These are phyloP conservation scores for Poecilus cupreus DNA, from an alignment of 2,888 invertebrate genomes.

Conservation along the genomic window DNA sequence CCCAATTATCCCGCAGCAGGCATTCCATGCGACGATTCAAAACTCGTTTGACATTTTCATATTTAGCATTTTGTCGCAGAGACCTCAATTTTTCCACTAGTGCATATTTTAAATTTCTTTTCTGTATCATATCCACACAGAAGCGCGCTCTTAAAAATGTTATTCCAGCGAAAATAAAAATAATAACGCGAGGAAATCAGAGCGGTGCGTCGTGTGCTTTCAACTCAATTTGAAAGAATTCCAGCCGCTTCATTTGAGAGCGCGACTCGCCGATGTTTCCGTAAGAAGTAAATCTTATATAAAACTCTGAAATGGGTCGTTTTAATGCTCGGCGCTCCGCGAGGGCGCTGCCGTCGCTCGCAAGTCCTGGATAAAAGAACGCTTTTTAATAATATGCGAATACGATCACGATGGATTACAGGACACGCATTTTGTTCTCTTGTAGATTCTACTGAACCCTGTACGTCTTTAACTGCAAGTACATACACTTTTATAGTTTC, in stretches of 20 bases:
- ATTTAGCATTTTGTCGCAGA: background rate
- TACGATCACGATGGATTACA: background rate
- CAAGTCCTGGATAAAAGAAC: background rate
- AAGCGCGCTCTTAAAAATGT: background rate
- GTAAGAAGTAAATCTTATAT: background rate
- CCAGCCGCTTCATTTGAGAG: background rate
- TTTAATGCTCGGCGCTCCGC: no score
- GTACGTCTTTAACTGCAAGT: no score
- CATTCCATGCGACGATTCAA: background rate
- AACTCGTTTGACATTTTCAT: background rate
- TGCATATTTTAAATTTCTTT: background rate
- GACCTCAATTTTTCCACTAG: no score
- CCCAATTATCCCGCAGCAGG: background rate
- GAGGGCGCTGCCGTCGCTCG: no score
- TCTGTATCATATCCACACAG: background rate
- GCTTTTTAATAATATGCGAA: background rate
- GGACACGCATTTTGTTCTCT: no score
- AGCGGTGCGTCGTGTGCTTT: background rate
- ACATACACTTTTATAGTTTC: no score
- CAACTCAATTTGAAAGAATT: conserved; percentile 1
- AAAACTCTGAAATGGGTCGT: background rate
- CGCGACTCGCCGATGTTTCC: background rate
- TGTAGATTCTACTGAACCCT: no score
- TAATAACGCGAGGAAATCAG: background rate
- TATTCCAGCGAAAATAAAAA: conserved; percentile 8